These are phyloP conservation scores for Lepilemur ruficaudatus DNA, from an alignment of 2,797 vertebrate genomes.

Conservation along the genomic window DNA sequence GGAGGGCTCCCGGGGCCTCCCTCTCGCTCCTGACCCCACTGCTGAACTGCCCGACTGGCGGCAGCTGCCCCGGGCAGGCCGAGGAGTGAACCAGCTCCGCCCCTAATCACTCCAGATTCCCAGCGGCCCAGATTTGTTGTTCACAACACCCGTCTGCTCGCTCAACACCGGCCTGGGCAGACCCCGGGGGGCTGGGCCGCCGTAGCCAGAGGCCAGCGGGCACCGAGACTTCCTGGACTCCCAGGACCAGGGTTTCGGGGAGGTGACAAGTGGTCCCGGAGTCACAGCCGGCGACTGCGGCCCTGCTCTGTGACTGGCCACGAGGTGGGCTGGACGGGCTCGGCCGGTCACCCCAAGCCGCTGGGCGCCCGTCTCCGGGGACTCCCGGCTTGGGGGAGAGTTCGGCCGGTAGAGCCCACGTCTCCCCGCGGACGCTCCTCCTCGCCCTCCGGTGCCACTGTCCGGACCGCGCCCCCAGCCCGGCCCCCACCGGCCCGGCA, in stretches of 20 bases:
- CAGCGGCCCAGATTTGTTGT: background rate
- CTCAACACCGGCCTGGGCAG: background rate
- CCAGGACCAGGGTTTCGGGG: background rate
- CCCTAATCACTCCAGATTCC: background rate
- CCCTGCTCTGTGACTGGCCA: background rate
- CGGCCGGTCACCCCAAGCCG: no score
- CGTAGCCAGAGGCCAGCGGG: background rate
- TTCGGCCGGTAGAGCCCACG: background rate
- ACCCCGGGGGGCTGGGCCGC: background rate
- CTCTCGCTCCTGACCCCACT: background rate
- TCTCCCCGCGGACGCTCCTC: background rate
- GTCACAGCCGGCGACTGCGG: no score
- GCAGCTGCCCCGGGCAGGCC: background rate
- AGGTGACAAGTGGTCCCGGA: background rate
- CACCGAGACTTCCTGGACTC: background rate
- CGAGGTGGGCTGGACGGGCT: background rate
- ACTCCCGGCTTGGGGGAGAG: background rate
- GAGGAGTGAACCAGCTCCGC: no score
- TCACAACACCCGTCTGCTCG: background rate
- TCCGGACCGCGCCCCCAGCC: background rate
- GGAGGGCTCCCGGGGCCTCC: background rate
- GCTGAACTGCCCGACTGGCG: no score
- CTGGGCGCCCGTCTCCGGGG: background rate
- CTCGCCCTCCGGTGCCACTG: rapidly evolving
- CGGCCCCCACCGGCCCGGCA: rapidly evolving